A percentile compares a stretch with the other conserved stretches of the same genome.
Evolutionary conservation across 2,797 vertebrate species (phyloP).

Genomic region (Aeoliscus strigatus): DNA sequence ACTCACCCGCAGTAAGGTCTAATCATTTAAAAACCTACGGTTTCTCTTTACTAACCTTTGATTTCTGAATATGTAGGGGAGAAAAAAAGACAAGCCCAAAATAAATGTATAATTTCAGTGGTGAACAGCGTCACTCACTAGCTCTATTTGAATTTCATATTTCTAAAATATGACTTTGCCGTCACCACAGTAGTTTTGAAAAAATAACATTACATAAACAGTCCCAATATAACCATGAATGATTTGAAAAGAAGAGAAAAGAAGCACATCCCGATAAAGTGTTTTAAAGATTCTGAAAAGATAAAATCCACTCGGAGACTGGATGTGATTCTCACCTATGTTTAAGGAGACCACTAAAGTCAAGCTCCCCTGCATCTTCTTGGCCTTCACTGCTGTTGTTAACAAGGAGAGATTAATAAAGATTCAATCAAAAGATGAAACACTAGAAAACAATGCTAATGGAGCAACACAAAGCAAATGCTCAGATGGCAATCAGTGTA

Average conservation of each 20-base stretch:
- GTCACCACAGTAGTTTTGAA: conserved; percentile 20
- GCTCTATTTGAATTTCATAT: conserved; percentile 30
- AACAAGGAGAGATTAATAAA: conserved; percentile 84
- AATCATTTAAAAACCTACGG: conserved; percentile 75
- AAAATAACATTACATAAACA: conserved; percentile 6
- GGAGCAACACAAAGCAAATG: conserved; percentile 69
- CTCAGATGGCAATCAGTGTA: conserved; percentile 59
- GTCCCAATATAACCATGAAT: conserved; percentile 8
- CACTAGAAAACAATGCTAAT: conserved; percentile 72
- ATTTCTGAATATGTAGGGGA: conserved; percentile 81
- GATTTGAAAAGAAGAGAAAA: conserved; percentile 30
- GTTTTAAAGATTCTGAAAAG: conserved; percentile 25
- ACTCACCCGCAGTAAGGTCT: conserved; percentile 80
- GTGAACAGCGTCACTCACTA: conserved; percentile 46
- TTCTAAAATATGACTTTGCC: conserved; percentile 29
- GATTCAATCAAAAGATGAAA: conserved; percentile 58
- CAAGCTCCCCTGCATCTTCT: conserved; percentile 99
- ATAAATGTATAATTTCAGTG: conserved; percentile 69
- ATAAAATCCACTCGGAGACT: conserved; percentile 43
- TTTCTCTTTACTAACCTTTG: conserved; percentile 80
- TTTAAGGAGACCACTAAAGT: conserved; percentile 99
- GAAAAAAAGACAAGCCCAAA: conserved; percentile 80
- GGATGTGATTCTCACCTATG: conserved; percentile 93
- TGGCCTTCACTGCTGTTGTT: conserved; percentile 98
- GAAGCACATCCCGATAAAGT: conserved; percentile 32